Base-by-base conservation (phyloP, 2,797 vertebrate species). In the Novumbra hubbsi region DNA sequence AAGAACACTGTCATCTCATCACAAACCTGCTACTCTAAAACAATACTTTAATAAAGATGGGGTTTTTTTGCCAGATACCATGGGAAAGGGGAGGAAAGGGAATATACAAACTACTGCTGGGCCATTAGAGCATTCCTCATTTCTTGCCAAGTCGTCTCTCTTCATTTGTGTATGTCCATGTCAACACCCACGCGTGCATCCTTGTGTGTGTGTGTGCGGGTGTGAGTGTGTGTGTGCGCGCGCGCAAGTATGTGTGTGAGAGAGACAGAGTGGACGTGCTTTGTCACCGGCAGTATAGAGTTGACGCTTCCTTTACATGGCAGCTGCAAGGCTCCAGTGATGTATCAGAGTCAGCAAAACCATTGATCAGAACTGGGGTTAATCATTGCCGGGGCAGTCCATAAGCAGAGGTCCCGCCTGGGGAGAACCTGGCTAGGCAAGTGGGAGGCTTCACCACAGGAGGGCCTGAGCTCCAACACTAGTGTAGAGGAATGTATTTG, bases 221-320 rank as follows among this genome's bases (percentile, higher is more conserved):
- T 73, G 72, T 34, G 67, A 49, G 66, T 71, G 74, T 65, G 67
- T 79, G 84, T 80, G 82, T 16, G 45, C 24, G 19, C 16, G 45
- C 32, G 68, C 17, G 12, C 49, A 45, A 9, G 48, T 70, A 27
- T 24, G 41, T 17, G 67, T 21, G 73, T 17, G 41, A 21, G 24
- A 30, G 82, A 92, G 91, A 91, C 84, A 83, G 89, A 92, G 87
- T 87, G 89, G 87, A 80, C 83, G 76, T 87, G 83, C 91, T 90
- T 88, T 89, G 86, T 93, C 92, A 88, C 75, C 76, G 81, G 79
- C 76, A 79, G 86, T 81, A 68, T 86, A 90, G 91, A 89, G 85
- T 86, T 88, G 88, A 92, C 89, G 92, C 80, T 94, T 94, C 94
- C 94, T 94, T 92, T 93, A 93, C 93, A 92, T 93, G 93, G 91